Conservation (phyloP, 2,888 invertebrate species). For the Idaea straminata region DNA sequence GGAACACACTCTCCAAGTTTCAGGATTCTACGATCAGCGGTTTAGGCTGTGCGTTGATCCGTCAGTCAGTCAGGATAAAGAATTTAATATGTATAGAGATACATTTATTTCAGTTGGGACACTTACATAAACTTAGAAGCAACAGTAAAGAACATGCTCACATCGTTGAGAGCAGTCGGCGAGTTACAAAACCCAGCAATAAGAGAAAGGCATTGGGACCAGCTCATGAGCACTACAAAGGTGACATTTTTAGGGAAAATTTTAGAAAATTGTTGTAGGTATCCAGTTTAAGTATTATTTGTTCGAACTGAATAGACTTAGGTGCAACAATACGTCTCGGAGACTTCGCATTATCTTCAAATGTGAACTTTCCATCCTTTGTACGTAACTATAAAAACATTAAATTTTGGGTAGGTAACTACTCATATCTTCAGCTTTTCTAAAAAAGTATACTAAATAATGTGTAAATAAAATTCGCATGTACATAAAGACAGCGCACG, state of each 20-base stretch:
- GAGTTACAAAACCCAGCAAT: constrained; percentile 98
- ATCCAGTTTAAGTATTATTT: neutral
- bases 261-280: constrained; percentile 6
- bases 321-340: neutral
- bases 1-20: too few relatives aligned
- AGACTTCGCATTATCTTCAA: neutral
- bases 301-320: neutral
- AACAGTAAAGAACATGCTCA: constrained; percentile 97
- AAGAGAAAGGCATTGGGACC: constrained; percentile 97
- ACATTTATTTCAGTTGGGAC: constrained; percentile 84
- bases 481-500: constrained; percentile 13
- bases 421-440: neutral
- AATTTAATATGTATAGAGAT: too few relatives aligned
- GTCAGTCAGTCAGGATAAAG: too few relatives aligned
- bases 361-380: neutral
- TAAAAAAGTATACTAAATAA: neutral
- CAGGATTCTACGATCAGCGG: too few relatives aligned
- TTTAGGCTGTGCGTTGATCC: too few relatives aligned
- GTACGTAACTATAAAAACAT: neutral
- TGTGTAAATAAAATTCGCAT: constrained; percentile 8
- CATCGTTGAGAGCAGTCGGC: constrained; percentile 95
- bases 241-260: constrained; percentile 63
- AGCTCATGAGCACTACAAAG: constrained; percentile 97
- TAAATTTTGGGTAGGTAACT: neutral
- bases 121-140: constrained; percentile 93